Evolutionary conservation across 2,888 invertebrate genomes (phyloP).

Genomic region (Octodonta nipae): DNA sequence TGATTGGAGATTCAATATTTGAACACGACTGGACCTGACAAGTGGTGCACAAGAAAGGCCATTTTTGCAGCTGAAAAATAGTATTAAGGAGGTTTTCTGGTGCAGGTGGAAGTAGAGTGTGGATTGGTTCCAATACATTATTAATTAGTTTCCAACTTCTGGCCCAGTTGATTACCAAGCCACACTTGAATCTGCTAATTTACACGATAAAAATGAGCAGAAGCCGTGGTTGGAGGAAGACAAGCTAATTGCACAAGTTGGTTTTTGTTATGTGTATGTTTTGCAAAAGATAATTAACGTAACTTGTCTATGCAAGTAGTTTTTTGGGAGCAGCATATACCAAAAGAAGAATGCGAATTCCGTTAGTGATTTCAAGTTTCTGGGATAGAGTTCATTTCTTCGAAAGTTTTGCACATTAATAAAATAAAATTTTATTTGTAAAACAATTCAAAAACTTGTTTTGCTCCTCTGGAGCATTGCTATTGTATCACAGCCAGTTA

Average conservation of each 20-base stretch:
- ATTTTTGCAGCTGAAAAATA: too few species aligned
- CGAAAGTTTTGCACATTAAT: not conserved
- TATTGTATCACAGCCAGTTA: constrained; percentile 7
- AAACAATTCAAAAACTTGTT: constrained; percentile 2
- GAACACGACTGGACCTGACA: too few species aligned
- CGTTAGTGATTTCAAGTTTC: not conserved
- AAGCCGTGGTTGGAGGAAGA: not conserved
- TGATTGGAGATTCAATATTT: too few species aligned
- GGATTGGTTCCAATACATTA: too few species aligned
- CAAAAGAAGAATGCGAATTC: not conserved
- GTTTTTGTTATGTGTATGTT: too few species aligned
- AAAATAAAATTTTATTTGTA: not conserved
- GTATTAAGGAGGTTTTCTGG: too few species aligned
- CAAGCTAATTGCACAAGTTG: too few species aligned
- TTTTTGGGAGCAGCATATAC: not conserved
- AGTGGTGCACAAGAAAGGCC: too few species aligned
- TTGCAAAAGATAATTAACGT: too few species aligned
- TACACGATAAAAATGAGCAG: not conserved
- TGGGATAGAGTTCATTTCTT: not conserved
- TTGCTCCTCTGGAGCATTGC: constrained; percentile 6
- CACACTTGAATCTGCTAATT: not conserved
- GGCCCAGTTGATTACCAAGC: not conserved
- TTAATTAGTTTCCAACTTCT: not conserved
- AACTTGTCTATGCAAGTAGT: not conserved
- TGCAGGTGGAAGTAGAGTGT: too few species aligned